Evolutionary conservation across 2,113 vertebrate species (phyloP).

Genomic region (Oreochromis spilurus): DNA sequence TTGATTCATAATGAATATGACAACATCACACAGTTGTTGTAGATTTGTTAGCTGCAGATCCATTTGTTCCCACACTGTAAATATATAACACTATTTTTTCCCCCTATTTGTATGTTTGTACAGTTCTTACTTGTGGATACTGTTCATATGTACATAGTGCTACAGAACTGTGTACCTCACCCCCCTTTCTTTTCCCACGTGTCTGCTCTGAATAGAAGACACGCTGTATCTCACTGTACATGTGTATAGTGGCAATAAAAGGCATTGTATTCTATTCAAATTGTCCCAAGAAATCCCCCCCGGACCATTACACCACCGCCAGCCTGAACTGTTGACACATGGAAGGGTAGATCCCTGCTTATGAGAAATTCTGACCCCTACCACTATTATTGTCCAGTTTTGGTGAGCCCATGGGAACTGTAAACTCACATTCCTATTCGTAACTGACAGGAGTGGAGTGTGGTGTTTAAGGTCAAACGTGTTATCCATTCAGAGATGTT

Average conservation of each 20-base stretch:
- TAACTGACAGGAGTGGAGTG: neutral
- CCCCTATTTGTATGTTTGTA: neutral
- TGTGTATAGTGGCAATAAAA: neutral
- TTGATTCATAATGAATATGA: neutral
- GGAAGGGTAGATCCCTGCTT: neutral
- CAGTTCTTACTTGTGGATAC: neutral
- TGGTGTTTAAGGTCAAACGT: neutral
- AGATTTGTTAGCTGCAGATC: neutral
- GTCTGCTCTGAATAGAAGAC: neutral
- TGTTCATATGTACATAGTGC: accelerated
- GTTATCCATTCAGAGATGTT: neutral
- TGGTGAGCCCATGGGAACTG: neutral
- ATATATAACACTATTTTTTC: neutral
- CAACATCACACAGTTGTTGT: neutral
- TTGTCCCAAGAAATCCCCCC: neutral
- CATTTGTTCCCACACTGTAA: neutral
- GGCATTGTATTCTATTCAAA: neutral
- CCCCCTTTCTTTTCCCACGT: neutral
- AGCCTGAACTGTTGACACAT: neutral
- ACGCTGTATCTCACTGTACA: neutral
- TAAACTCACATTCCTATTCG: neutral
- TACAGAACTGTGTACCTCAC: neutral
- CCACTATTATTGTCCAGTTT: neutral
- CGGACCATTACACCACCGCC: neutral
- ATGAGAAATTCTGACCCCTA: neutral